phyloP scores from a whole-genome alignment of 2,797 vertebrate genomes.

The Chiloscyllium punctatum region DNA sequence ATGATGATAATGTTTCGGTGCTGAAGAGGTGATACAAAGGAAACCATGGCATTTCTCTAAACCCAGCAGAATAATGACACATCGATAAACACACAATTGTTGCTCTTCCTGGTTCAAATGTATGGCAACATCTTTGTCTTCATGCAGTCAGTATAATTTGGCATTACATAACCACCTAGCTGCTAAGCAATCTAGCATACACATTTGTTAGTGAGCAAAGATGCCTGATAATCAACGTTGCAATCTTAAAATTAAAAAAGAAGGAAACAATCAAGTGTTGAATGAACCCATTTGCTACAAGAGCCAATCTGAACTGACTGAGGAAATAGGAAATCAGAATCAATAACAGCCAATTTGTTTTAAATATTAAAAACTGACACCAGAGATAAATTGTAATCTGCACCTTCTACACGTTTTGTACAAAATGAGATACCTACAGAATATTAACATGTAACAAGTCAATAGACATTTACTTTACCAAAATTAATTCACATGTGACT shows the following conservation, averaged over 20 bases:
- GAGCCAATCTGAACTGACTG: background rate
- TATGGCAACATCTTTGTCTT: background rate
- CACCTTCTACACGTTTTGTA: background rate
- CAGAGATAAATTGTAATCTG: background rate
- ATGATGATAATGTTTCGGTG: background rate
- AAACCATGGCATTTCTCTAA: background rate
- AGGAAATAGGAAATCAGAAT: background rate
- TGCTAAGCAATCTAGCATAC: background rate
- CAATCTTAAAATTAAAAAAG: background rate
- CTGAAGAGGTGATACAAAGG: background rate
- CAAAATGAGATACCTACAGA: background rate
- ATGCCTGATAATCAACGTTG: background rate
- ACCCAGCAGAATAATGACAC: background rate
- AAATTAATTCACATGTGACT: background rate
- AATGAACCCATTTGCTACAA: background rate
- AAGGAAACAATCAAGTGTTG: background rate
- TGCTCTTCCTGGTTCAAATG: background rate
- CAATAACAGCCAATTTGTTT: background rate
- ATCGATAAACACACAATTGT: background rate
- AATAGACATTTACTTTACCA: conserved; percentile 17
- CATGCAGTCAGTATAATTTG: background rate
- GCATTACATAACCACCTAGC: background rate
- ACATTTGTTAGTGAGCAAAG: background rate
- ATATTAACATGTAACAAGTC: conserved; percentile 14
- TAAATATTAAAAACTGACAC: background rate